Evolutionary conservation across 2,113 vertebrate species (phyloP).

Genomic region (Stegostoma tigrinum): DNA sequence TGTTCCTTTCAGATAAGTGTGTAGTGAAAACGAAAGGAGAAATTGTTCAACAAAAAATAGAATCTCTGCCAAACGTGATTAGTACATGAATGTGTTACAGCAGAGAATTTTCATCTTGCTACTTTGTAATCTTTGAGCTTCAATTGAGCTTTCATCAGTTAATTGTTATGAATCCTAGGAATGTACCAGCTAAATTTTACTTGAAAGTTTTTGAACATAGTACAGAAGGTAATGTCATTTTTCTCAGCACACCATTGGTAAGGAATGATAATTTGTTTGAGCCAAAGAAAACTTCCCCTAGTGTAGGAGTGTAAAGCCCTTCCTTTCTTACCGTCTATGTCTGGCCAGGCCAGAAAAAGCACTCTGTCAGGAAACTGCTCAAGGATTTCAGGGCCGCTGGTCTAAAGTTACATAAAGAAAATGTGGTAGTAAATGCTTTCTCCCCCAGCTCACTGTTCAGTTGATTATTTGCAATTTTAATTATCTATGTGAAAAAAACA

Average conservation of each 20-base stretch:
- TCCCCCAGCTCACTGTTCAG: background rate
- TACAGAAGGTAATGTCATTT: background rate
- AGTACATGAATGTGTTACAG: background rate
- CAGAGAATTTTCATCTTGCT: background rate
- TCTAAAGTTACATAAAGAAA: conserved; percentile 35
- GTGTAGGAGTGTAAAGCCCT: background rate
- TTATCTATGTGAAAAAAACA: background rate
- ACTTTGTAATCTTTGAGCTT: background rate
- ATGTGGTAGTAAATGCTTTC: background rate
- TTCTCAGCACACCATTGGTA: background rate
- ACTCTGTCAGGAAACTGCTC: conserved; percentile 41
- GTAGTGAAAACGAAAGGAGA: background rate
- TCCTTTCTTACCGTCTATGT: conserved; percentile 40
- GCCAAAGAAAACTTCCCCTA: background rate
- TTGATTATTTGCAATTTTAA: background rate
- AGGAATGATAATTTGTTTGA: background rate
- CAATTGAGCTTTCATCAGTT: background rate
- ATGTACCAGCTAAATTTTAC: background rate
- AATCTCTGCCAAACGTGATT: background rate
- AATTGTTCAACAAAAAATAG: background rate
- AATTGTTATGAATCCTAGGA: background rate
- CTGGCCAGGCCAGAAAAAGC: conserved; percentile 41
- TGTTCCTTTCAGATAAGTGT: background rate
- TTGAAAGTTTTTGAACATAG: background rate
- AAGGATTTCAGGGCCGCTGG: conserved; percentile 40